Base-by-base conservation (phyloP, 2,113 vertebrate species). In the Rhagologus leucostigma region DNA sequence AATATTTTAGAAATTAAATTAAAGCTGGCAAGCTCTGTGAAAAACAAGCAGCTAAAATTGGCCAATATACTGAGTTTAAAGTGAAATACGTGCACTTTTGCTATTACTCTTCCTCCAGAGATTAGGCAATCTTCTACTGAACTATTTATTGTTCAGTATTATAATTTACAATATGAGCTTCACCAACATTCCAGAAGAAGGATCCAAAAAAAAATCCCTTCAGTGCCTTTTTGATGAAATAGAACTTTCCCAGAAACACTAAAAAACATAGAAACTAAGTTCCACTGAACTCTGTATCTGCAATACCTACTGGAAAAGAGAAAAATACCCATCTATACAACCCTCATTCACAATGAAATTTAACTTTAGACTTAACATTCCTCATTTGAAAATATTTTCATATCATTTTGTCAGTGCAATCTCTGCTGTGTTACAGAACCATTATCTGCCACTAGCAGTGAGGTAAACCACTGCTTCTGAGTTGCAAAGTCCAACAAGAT, bases 371-470 rank as follows among this genome's bases (percentile, higher is more conserved):
- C 41, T 77, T 71, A 42, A 59, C 27, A 60, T 2, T 35, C 5
- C 18, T 53, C 8, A n/a, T 94, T 95, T 96, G 37, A 62, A 87
- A 95, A 85, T 57, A 83, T 90, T 88, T 95, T 78, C 55, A 73
- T 85, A 55, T 33, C 46, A 33, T 74, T 92, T 59, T 94, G 71
- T 79, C 49, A 9, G 30, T 79, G 68, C 24, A 78, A 84, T 74
- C 33, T 89, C 63, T 52, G 52, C 59, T 87, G 30, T 44, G 42
- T 87, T 87, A 52, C 26, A 21, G 68, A 41, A 82, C 70, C 74
- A 92, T 77, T 94, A 87, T 81, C 86, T 92, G 84, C 81, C 65
- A 79, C 69, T 78, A 50, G 33, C 50, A 95, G 50, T 89, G 74
- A 90, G 94, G 87, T 46, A 93, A 97, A 95, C 80, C 37, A 30